Base-by-base conservation (phyloP, 1,140 invertebrate species). In the Microplitis demolitor region DNA sequence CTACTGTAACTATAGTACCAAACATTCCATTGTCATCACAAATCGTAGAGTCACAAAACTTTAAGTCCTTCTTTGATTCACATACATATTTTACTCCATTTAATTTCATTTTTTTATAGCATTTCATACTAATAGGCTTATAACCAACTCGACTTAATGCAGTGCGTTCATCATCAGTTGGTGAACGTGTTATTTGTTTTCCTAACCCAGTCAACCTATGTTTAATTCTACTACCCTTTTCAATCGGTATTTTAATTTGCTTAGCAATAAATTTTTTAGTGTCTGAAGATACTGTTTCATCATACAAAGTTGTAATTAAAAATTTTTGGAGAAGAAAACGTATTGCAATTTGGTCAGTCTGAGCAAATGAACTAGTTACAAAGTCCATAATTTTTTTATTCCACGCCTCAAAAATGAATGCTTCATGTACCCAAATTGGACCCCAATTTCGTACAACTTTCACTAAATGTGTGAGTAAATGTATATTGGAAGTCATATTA, bases 41-140 rank as follows among this genome's bases (percentile, higher is more conserved):
- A 35, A 71, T 53, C 4, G 35, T 71, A 54, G 13, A 54, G 13
- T 71, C 39, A 37, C 39, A 71, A 71, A 56, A 64, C 14, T 71
- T 50, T 14, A 53, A 14, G 54, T 6, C 14, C 5, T 13, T 53
- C 35, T 39, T 37, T 8, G 16, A 35, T 16, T 53, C 45, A 11
- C 61, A 53, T 16, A 14, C 5, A 54, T 64, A 50, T 35, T 64
- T 53, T 64, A 56, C 24, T 35, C 50, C 56, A 39, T 64, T 37
- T 16, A 71, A n/a, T 54, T 53, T 34, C 54, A 37, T 37, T 35
- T 69, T 69, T 60, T 37, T 16, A 5, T 13, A 60, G 14, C 31
- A 60, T 8, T 16, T 24, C 3, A 56, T 9, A 56, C n/a, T 56
- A 6, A n/a, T n/a, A 16, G 53, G 53, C 5, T 56, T 13, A 56